Percentiles rank a stretch among this genome's conserved stretches.
Evolutionary conservation across 1,140 invertebrate genomes (phyloP).

Genomic region (Musca domestica): DNA sequence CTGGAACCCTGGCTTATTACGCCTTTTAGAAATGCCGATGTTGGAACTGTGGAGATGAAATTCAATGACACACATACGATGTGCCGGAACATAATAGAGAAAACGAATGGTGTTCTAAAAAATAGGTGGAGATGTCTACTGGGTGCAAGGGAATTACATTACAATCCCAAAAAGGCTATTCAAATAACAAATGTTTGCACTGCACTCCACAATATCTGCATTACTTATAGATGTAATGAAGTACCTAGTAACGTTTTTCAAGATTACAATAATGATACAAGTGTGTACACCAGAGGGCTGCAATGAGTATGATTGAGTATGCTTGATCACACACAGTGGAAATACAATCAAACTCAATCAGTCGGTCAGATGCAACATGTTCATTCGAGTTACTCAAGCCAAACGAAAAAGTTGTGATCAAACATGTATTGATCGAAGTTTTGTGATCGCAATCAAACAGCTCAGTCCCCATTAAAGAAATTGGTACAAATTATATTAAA

Average conservation of each 20-base stretch:
- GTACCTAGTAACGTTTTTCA: neutral
- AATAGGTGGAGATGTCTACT: neutral
- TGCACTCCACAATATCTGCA: neutral
- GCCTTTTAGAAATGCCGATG: neutral
- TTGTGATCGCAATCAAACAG: neutral
- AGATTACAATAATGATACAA: no score
- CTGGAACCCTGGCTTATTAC: neutral
- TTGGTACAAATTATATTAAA: no score
- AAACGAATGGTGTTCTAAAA: neutral
- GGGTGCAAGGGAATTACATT: neutral
- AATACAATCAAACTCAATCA: no score
- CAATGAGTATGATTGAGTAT: no score
- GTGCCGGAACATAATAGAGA: neutral
- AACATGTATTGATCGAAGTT: neutral
- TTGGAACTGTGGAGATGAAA: neutral
- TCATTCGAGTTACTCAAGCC: no score
- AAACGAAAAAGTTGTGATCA: neutral
- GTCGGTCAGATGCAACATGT: no score
- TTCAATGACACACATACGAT: neutral
- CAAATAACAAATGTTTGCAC: neutral
- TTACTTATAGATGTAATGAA: neutral
- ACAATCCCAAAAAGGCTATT: neutral
- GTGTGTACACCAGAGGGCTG: neutral
- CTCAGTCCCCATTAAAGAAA: neutral
- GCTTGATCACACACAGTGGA: no score